A percentile compares a stretch with the other conserved stretches of the same genome.
Evolutionary conservation across 2,797 vertebrate genomes (phyloP).

Genomic region (Syngnathus rostellatus): DNA sequence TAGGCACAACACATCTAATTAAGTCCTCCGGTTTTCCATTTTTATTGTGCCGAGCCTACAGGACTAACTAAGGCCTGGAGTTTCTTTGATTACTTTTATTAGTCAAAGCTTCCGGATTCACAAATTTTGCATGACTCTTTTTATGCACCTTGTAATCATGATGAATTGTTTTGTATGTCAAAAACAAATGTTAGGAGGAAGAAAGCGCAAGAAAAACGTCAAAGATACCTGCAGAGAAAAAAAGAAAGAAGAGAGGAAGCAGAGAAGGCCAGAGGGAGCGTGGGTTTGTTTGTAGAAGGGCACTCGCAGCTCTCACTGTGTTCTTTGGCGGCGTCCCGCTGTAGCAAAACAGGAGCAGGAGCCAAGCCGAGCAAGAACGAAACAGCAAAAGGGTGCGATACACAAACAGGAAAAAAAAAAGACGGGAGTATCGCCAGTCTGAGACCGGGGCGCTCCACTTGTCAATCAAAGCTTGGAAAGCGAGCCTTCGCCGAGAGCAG

Average conservation of each 20-base stretch:
- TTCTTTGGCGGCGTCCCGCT: slow-evolving; percentile 15
- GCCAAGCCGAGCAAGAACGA: slow-evolving; percentile 11
- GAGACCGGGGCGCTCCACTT: slow-evolving; percentile 27
- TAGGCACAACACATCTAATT: slow-evolving; percentile 62
- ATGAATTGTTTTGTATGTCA: slow-evolving; percentile 49
- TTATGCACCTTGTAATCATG: neutral
- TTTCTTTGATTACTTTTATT: slow-evolving; percentile 72
- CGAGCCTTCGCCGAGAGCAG: slow-evolving; percentile 22
- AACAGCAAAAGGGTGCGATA: neutral
- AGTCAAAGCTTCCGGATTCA: slow-evolving; percentile 52
- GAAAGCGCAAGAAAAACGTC: slow-evolving; percentile 39
- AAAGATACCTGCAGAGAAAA: slow-evolving; percentile 43
- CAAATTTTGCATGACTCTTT: slow-evolving; percentile 32
- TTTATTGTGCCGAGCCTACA: slow-evolving; percentile 54
- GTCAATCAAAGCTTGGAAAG: slow-evolving; percentile 43
- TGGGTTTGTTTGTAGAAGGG: slow-evolving; percentile 26
- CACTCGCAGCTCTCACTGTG: slow-evolving; percentile 25
- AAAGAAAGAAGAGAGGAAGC: slow-evolving; percentile 24
- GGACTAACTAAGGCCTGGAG: slow-evolving; percentile 67
- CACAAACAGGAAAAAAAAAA: neutral
- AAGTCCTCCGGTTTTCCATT: slow-evolving; percentile 63
- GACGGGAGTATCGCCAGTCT: neutral
- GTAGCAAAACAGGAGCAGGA: slow-evolving; percentile 30
- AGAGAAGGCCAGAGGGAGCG: slow-evolving; percentile 32
- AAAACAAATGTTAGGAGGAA: slow-evolving; percentile 25